Evolutionary conservation across 1,140 invertebrate species (phyloP), one percentile per base, ranked within the genome.

Genomic region (Geopemphigus sp.): DNA sequence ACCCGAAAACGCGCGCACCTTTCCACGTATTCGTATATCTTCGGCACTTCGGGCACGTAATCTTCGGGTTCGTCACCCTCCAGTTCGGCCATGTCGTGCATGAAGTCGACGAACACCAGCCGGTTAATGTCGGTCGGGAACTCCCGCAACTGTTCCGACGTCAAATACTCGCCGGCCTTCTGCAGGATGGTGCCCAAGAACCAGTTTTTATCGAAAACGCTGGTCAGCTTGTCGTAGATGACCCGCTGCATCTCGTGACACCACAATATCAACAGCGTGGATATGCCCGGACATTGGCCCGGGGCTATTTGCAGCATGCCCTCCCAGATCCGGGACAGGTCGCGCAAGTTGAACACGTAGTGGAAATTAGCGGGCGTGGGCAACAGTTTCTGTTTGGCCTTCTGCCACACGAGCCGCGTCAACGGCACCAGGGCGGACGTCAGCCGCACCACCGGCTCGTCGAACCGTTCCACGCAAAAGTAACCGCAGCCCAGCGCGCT

Each of bases 351-450:
- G 86, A 98, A 98, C 4, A 98, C 94, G 82, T 98, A 98, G 85
- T 98, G 96, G 85, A 98, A 98, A 86, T 98, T 98, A 1, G 96
- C 95, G n/a, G 96, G 96, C 29, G 96, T 98, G 14, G 96, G 95
- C 80, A 98, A 86, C 82, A 98, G 88, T 82, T 93, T 93, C 1
- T 87, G 84, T 85, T 87, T 91, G 0, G 93, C 95, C 82, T 88
- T 89, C 84, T 94, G 93, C 96, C 96, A 98, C 15, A 98, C 84
- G 82, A 92, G 87, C 84, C 96, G 89, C 0, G 96, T 98, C 12
- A 97, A 85, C 5, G 93, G 90, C 53, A 98, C 92, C 80, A 98
- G 88, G 84, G 91, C 92, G 82, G 93, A 92, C 0, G 97, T 90
- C 17, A 97, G 86, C 81, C 89, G 90, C 66, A 92, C 86, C 0